Evolutionary conservation across 2,888 invertebrate genomes (phyloP), one percentile per base, ranked within the genome.

Genomic region (Drymonia ruficornis): DNA sequence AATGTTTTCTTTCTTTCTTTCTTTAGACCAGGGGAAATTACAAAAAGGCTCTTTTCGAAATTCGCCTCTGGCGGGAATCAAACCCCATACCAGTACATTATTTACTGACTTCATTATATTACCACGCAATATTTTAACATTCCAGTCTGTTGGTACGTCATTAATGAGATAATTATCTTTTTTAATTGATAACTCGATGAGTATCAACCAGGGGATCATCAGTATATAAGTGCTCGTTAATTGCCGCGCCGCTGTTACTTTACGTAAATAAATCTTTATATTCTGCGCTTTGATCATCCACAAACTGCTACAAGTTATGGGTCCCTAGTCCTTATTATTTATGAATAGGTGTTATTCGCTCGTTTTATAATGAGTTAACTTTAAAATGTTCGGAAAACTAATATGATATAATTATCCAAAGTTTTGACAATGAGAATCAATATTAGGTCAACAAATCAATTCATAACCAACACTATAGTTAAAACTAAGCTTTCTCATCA

Each of bases 81-180:
- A n/a, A n/a, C n/a, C 7, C 23, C 23, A 23, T 7, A 23, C 4
- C 23, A 7, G 4, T 2, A 23, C 1, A 23, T 6, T 23, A 23
- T 31, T 12, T 31, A n/a, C 13, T 5, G 4, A n/a, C 5, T 0
- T 36, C 4, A 34, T 13, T 13, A n/a, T 36, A n/a, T n/a, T 36
- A 4, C 36, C 36, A n/a, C 36, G n/a, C 4, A 36, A 36, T n/a
- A 1, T 3, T 9, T 31, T 31, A 36, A 36, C n/a, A 36, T 36
- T 31, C n/a, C 36, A 31, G 49, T 11, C 38, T 38, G 5, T 67
- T 67, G 59, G 61, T 52, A 43, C 50, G 55, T 65, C 50, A 69
- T 59, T 69, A 59, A 55, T 42, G 49, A 31, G 29, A 46, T 55
- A 55, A 58, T 49, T 56, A 52, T 16, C 36, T 65, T 69, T 67